These are phyloP conservation scores for Drosophila kurseongensis DNA, from an alignment of 1,140 invertebrate species.

Conservation along the genomic window DNA sequence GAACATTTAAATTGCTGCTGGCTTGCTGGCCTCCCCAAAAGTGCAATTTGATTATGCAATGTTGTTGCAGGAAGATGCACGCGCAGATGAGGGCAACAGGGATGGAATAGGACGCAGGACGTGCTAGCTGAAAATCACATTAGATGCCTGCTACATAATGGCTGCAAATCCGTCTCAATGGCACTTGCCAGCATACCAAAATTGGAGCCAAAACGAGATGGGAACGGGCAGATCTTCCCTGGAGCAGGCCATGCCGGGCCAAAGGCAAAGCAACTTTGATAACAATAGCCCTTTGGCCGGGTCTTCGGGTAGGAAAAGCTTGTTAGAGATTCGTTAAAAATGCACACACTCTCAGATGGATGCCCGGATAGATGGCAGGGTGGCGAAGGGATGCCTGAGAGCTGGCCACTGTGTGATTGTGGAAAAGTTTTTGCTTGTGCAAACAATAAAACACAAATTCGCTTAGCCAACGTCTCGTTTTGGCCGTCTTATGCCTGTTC, in stretches of 20 bases:
- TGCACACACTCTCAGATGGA: slow-evolving; percentile 60
- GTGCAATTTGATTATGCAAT: slow-evolving; percentile 81
- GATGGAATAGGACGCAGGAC: slow-evolving; percentile 30
- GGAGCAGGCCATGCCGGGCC: slow-evolving; percentile 32
- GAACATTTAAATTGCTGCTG: slow-evolving; percentile 77
- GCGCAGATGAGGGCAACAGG: slow-evolving; percentile 1
- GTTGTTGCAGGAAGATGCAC: slow-evolving; percentile 64
- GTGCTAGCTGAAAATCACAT: slow-evolving; percentile 78
- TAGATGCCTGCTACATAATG: slow-evolving; percentile 78
- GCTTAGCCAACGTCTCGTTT: slow-evolving; percentile 59
- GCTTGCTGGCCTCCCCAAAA: slow-evolving; percentile 58
- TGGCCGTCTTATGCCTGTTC: slow-evolving; percentile 52
- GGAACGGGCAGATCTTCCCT: slow-evolving; percentile 37
- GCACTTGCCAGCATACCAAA: slow-evolving; percentile 62
- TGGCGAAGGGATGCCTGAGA: not conserved
- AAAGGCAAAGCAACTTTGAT: slow-evolving; percentile 72
- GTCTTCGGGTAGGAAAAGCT: slow-evolving; percentile 66
- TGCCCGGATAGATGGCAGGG: slow-evolving; percentile 15
- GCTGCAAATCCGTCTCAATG: slow-evolving; percentile 80
- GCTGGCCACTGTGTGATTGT: slow-evolving; percentile 54
- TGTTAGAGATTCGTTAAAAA: slow-evolving; percentile 82
- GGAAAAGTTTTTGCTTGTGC: slow-evolving; percentile 76
- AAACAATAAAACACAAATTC: slow-evolving; percentile 83
- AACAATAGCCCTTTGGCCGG: slow-evolving; percentile 72
- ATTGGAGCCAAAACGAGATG: slow-evolving; percentile 32